These are phyloP conservation scores for Xestoiulus laeticollis DNA, from an alignment of 2,888 invertebrate species.

Conservation along the genomic window DNA sequence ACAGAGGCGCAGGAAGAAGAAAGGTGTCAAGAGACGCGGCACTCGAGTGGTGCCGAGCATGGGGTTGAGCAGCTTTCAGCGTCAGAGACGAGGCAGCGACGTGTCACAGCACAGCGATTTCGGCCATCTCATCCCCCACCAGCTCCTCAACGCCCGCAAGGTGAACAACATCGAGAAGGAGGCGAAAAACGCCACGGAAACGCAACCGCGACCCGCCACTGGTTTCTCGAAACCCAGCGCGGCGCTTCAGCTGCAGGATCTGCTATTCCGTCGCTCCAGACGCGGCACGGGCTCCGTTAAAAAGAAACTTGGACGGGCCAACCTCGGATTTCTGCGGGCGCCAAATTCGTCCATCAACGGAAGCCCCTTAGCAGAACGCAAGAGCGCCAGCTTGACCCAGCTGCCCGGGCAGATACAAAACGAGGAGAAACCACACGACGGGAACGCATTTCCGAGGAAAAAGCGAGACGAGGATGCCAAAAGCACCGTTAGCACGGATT, in stretches of 20 bases:
- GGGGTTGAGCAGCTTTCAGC: constrained; percentile 41
- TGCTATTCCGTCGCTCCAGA: background rate
- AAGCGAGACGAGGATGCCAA: constrained; percentile 3
- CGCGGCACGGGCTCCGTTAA: background rate
- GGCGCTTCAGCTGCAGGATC: background rate
- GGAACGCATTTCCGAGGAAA: background rate
- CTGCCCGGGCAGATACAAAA: constrained; percentile 45
- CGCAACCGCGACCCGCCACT: background rate
- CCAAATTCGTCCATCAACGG: background rate
- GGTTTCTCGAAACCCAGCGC: background rate
- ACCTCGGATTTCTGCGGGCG: constrained; percentile 30
- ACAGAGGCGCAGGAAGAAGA: constrained; percentile 53
- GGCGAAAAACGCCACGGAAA: background rate
- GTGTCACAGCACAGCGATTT: constrained; percentile 56
- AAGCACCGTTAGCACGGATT: constrained; percentile 29
- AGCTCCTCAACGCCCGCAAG: constrained; percentile 2
- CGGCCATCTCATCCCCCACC: constrained; percentile 47
- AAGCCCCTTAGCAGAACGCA: background rate
- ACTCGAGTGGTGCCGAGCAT: constrained; percentile 39
- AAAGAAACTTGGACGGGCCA: constrained; percentile 12
- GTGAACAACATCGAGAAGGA: constrained; percentile 49
- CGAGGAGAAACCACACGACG: background rate
- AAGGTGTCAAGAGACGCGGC: constrained; percentile 49
- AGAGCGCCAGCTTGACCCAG: background rate
- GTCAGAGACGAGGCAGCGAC: constrained; percentile 55